Evolutionary conservation across 1,140 invertebrate genomes (phyloP), one percentile per base, ranked within the genome.

Genomic region (Drosophila chauvacae): DNA sequence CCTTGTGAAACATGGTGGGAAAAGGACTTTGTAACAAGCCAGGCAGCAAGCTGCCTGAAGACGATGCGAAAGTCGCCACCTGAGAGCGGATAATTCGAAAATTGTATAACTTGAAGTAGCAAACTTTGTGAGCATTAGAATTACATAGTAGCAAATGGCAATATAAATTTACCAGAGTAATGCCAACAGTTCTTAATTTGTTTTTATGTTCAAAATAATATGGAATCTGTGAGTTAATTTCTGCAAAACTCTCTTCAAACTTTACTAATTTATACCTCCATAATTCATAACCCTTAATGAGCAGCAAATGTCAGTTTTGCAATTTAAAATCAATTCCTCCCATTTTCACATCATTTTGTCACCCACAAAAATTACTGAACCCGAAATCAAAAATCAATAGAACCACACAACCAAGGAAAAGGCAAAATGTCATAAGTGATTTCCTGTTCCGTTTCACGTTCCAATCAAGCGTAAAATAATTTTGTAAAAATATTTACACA

Each of bases 401-500:
- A 74, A 73, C 61, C 50, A 37, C 37, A 51, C 48, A 18, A 20
- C 47, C 44, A 66, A 41, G 58, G 35, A 71, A 55, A 56, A 50
- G 65, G 59, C 58, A 79, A 70, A 88, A 88, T 90, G 85, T 88
- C 85, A 88, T 90, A 88, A 88, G 84, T 88, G 80, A 88, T 88
- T 87, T 87, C 83, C 84, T 66, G 73, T 83, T 63, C 84, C 83
- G 84, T 64, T 87, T 80, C 59, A 66, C 71, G 76, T 66, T 77
- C 63, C 77, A 88, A 66, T 88, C 84, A 84, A 80, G 84, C 84
- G 84, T 80, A 50, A 87, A 87, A 87, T 88, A 84, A 87, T 87
- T 87, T 78, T 87, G 73, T 70, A 63, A 88, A 87, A 87, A 87
- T 87, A 87, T 87, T 88, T 88, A 87, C 85, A 80, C 83, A 86